Base-by-base conservation (phyloP, 92 coral and sea anemone species). In the Diadumene lineata region DNA sequence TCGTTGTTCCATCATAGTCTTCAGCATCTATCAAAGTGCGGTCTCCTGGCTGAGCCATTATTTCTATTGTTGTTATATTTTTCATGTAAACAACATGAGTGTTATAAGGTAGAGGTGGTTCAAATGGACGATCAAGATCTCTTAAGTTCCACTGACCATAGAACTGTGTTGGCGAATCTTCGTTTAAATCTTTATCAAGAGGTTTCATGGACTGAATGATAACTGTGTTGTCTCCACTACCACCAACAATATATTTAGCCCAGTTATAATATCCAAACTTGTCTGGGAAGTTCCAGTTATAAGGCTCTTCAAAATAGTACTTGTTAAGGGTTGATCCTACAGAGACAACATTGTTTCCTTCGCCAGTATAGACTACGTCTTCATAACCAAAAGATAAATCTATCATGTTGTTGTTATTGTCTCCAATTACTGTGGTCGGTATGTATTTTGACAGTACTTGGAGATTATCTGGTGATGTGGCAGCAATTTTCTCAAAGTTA, bases 341-440 rank as follows among this genome's bases (percentile, higher is more conserved):
- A 2, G 78, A 73, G 24, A 73, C 25, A 55, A 73, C 78, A 18
- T 73, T 73, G 66, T 73, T 38, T 10, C 78, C 78, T 73, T 73
- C 69, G 22, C 69, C 69, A 60, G 78, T 73, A 56, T 56, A 73
- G 17, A 73, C 78, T 24, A 73, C 56, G 31, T 73, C 78, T 23
- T 55, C 69, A 60, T 56, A 33, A 19, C 69, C 78, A 21, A 33
- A 73, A 28, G 78, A 56, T 24, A 73, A 1, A 34, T 73, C 78
- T 1, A 73, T 60, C 1, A 73, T 62, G 38, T 73, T 73, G 34
- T 73, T 56, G 0, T 73, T 62, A 17, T 60, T 34, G 11, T 34
- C 38, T 1, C 78, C 78, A 38, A 73, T 56, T 60, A 73, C 21
- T 32, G 69, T 73, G 56, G 78, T 73, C 34, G 78, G 78, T 7